Percentiles rank a stretch among this genome's conserved stretches.
phyloP scores from a whole-genome alignment of 1,140 invertebrate genomes.

The Monomorium pharaonis region DNA sequence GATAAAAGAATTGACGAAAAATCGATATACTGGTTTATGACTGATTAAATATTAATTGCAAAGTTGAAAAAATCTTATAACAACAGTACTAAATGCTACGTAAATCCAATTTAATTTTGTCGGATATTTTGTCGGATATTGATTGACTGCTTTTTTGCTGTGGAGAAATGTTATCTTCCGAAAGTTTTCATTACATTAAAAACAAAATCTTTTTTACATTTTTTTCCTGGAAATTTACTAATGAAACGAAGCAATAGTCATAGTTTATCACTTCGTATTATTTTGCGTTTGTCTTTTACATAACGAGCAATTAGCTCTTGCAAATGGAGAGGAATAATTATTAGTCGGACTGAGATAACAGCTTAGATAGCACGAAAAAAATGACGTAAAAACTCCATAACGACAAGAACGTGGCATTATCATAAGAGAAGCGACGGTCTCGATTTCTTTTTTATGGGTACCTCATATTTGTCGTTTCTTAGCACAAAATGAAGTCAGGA shows the following conservation, averaged over 20 bases:
- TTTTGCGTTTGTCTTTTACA: not conserved
- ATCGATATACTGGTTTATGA: not conserved
- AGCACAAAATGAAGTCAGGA: not conserved
- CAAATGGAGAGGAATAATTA: not conserved
- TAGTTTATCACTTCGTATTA: not conserved
- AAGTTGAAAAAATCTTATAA: not conserved
- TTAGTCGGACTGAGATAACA: not conserved
- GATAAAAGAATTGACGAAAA: not conserved
- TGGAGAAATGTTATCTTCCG: not conserved
- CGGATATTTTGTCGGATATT: not conserved
- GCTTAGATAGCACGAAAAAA: not conserved
- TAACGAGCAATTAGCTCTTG: not conserved
- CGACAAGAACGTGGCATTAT: not conserved
- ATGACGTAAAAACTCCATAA: not conserved
- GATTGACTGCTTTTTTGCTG: not conserved
- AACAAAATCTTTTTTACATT: not conserved
- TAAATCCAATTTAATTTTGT: not conserved
- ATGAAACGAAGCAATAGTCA: not conserved
- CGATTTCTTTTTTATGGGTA: not conserved
- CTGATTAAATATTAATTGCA: not conserved
- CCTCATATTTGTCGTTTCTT: conserved; percentile 25
- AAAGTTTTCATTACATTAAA: not conserved
- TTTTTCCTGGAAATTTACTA: not conserved
- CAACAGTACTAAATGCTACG: not conserved
- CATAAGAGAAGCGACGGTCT: not conserved